Base-by-base conservation (phyloP, 2,888 invertebrate genomes). In the Diaphora mendica region DNA sequence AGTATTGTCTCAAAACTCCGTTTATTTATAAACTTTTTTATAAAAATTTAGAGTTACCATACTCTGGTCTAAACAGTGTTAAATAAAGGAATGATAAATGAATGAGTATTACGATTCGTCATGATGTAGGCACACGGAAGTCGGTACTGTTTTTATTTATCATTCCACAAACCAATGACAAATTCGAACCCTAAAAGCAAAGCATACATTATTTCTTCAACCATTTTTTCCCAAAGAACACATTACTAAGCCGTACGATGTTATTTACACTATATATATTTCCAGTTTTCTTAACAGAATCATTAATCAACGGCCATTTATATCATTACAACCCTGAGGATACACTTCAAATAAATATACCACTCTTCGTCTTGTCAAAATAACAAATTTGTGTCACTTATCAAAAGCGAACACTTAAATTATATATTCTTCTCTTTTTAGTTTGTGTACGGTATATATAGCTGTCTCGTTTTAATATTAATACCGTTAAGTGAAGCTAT, bases 311-410 rank as follows among this genome's bases (percentile, higher is more conserved):
- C 30, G 30, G 69, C 81, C 73, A 80, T 84, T 82, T 77, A 79
- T 77, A 77, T 71, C 77, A 75, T 75, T 78, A 72, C 76, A 80
- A 77, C 74, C 73, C 77, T 69, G 73, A 77, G 71, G 70, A 80
- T 81, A 74, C 72, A 73, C 76, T 73, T 73, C 70, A 81, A 83
- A 83, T 84, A 85, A 83, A 83, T 83, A 79, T 83, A 76, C 81
- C 77, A 85, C 85, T 84, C 83, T 85, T 75, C 76, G 68, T 83
- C 83, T 83, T 83, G 83, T 83, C 83, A 83, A 85, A 85, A 83
- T 83, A 83, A 83, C 79, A 83, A 79, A 82, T 83, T 83, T 79
- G 81, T 75, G 55, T 81, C 76, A 69, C 76, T 78, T 76, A 82
- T 75, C 77, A 69, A 55, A 72, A 76, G 83, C 44, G 62, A 76